phyloP scores from a whole-genome alignment of 1,140 invertebrate genomes.

The Phymorhynchus buccinoides region DNA sequence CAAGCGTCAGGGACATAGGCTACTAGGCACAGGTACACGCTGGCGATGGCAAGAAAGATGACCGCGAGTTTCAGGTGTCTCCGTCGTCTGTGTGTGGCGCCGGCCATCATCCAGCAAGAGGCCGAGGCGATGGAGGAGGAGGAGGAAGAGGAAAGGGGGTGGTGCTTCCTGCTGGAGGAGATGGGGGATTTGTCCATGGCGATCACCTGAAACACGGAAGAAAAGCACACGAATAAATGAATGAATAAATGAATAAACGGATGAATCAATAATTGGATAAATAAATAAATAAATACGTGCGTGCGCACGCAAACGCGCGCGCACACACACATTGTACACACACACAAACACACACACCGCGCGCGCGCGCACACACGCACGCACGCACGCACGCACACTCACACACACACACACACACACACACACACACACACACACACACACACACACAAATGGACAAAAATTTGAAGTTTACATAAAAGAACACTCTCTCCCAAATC shows the following conservation, averaged over 20 bases:
- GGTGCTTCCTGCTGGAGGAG: too few relatives aligned
- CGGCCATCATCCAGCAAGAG: neutral
- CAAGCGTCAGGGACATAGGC: conserved; percentile 1
- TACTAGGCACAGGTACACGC: neutral
- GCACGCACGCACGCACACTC: neutral
- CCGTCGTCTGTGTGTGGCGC: neutral
- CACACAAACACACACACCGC: neutral
- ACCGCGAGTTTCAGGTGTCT: neutral
- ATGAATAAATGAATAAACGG: neutral
- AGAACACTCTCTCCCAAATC: too few relatives aligned
- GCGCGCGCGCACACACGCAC: neutral
- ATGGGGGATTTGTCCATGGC: neutral
- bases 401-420: neutral
- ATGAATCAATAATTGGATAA: neutral
- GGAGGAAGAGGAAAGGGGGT: neutral
- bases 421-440: neutral
- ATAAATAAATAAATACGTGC: neutral
- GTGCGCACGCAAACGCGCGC: neutral
- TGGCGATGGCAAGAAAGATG: conserved; percentile 10
- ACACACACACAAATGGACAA: too few relatives aligned
- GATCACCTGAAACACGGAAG: neutral
- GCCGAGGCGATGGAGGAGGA: too few relatives aligned
- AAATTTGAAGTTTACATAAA: too few relatives aligned
- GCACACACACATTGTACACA: neutral
- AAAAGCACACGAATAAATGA: neutral